Evolutionary conservation across 1,140 invertebrate species (phyloP).

Genomic region (Drosophila pachea): DNA sequence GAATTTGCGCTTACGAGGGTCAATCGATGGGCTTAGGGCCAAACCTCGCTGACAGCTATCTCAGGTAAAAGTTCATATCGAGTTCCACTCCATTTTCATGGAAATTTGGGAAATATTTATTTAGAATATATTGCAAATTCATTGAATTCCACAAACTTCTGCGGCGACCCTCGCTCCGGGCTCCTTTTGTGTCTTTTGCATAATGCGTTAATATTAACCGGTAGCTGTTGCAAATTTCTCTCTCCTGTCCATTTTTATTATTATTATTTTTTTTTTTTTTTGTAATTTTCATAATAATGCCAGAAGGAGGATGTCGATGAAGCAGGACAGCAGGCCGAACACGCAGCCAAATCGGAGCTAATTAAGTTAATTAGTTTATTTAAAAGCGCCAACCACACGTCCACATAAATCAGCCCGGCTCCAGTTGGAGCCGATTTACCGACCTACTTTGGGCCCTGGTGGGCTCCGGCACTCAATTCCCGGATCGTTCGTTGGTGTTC

Average conservation of each 20-base stretch:
- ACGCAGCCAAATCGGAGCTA: constrained; percentile 41
- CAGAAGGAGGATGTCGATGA: constrained; percentile 12
- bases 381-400: constrained; percentile 33
- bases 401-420: constrained; percentile 28
- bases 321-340: constrained; percentile 3
- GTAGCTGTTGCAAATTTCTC: constrained; percentile 38
- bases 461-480: constrained; percentile 5
- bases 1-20: constrained; percentile 2
- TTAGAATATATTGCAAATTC: not conserved
- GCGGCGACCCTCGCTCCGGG: constrained; percentile 4
- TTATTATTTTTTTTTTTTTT: constrained; percentile 13
- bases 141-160: not conserved
- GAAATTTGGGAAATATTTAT: no score
- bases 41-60: not conserved
- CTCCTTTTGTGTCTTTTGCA: constrained; percentile 35
- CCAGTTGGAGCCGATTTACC: constrained; percentile 27
- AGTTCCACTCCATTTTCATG: no score
- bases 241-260: not conserved
- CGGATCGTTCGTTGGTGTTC: constrained; percentile 1
- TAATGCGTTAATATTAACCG: constrained; percentile 50
- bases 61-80: no score
- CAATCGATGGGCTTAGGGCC: not conserved
- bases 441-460: constrained; percentile 29
- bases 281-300: constrained; percentile 49
- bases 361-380: constrained; percentile 56